Evolutionary conservation across 2,113 vertebrate species (phyloP), one percentile per base, ranked within the genome.

Genomic region (Vulpes lagopus): DNA sequence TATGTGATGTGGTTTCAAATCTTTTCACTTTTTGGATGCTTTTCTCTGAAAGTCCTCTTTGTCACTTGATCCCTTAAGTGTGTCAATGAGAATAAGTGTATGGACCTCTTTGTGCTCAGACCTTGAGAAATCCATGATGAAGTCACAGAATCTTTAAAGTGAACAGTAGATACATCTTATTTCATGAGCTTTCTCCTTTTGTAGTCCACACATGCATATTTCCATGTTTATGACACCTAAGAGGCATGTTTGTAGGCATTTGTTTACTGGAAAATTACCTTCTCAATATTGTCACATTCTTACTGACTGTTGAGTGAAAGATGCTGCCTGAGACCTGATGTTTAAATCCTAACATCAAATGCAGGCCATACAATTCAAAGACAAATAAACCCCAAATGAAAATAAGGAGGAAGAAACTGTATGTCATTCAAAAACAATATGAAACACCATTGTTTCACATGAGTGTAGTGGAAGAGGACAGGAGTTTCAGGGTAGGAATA

Each of bases 301-400:
- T 79, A 30, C 3, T 12, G 35, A 57, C 83, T 59, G 20, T 15
- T 93, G 62, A 97, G 43, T 76, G 76, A 94, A 94, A 97, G 30
- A 67, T 32, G 11, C 55, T 81, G 9, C 25, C 51, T 94, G 25
- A 80, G 57, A 74, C 49, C 57, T 43, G 6, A 89, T 53, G 79
- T 93, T 97, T 85, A 91, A 95, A 91, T 82, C 71, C 95, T 79
- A 85, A 91, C 49, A 59, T 60, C 67, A 91, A 96, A 55, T 43
- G 25, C 32, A 80, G 57, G 73, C 53, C 55, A 65, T 22, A 80
- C 11, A 89, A 55, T 90, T 84, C 62, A 95, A 94, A 59, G 49
- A 92, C 49, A 92, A 94, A 89, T 82, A 86, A 74, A 76, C 2
- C 25, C 71, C 43, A 79, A 62, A 88, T 73, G 65, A 95, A 95